Conservation (phyloP, 2,113 vertebrate genomes). For the Psittacula cyanocephala region DNA sequence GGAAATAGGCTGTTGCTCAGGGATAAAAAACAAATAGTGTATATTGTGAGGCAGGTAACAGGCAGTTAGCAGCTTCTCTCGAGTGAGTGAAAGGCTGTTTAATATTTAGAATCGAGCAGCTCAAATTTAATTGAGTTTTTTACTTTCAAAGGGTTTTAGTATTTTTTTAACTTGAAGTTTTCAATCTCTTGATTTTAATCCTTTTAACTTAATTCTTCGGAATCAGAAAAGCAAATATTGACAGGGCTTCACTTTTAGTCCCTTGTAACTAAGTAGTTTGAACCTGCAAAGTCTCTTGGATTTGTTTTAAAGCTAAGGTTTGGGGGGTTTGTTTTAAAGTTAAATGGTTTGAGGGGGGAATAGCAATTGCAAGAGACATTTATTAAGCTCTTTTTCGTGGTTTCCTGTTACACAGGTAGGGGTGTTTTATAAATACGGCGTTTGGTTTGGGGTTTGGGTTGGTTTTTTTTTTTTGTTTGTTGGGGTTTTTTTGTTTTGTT, state of each 20-base stretch:
- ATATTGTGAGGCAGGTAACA: constrained; percentile 35
- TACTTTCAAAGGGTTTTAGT: neutral
- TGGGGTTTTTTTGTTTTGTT: neutral
- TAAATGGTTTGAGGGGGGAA: neutral
- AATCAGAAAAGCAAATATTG: constrained; percentile 22
- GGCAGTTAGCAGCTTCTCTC: constrained; percentile 3
- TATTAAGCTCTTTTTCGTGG: neutral
- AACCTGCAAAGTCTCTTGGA: neutral
- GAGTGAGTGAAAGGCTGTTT: neutral
- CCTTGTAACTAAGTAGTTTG: neutral
- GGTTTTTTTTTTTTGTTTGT: neutral
- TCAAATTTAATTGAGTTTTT: neutral
- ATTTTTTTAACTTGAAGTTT: neutral
- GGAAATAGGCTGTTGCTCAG: constrained; percentile 80
- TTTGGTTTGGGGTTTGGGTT: neutral
- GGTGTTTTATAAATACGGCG: neutral
- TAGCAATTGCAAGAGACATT: neutral
- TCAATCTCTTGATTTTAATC: constrained; percentile 12
- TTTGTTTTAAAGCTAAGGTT: neutral
- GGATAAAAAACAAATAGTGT: constrained; percentile 60
- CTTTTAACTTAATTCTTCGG: neutral
- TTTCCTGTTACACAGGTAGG: neutral
- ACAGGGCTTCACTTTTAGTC: neutral
- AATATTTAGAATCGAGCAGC: neutral
- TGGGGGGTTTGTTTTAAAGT: neutral